Base-by-base conservation (phyloP, 2,888 invertebrate species). In the Eupeodes luniger region DNA sequence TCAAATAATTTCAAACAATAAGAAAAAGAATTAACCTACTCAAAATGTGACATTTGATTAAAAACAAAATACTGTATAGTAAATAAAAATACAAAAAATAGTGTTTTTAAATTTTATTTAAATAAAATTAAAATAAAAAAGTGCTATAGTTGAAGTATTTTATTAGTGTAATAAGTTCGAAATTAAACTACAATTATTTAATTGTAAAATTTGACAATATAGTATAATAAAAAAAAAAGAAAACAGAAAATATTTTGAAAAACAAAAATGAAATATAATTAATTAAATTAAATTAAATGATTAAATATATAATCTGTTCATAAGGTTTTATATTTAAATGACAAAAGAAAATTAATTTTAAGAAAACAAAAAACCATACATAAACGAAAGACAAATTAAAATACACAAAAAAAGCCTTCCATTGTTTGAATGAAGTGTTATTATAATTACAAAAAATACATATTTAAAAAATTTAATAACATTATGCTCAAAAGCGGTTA, bases 141-240 rank as follows among this genome's bases (percentile, higher is more conserved):
- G 59, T 34, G 59, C 59, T 59, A 59, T 34, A 27, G 16, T 7
- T 34, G 11, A 34, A 49, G 64, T 36, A n/a, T 62, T 40, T 40
- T 40, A 72, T 66, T 83, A 83, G 64, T 36, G 44, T 27, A 19
- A 59, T 87, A 79, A 84, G 80, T 59, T 59, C 72, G 44, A 74
- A 77, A 84, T 80, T 87, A 66, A 51, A 77, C 77, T 79, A 89
- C 85, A 85, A 85, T 85, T 89, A 88, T 85, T 77, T 78, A 82
- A 89, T 81, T 89, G 86, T 90, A 89, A 85, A 89, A 89, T 81
- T 90, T 88, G 89, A 90, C 89, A 90, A 90, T 90, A 89, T 88
- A 88, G 85, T 76, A 84, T 85, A 88, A 77, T 49, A 74, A 76
- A 74, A 76, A 74, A 74, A 69, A 27, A 74, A 84, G 44, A 66